Evolutionary conservation across 2,797 vertebrate genomes (phyloP).

Genomic region (Parauchenoglanis ngamensis): DNA sequence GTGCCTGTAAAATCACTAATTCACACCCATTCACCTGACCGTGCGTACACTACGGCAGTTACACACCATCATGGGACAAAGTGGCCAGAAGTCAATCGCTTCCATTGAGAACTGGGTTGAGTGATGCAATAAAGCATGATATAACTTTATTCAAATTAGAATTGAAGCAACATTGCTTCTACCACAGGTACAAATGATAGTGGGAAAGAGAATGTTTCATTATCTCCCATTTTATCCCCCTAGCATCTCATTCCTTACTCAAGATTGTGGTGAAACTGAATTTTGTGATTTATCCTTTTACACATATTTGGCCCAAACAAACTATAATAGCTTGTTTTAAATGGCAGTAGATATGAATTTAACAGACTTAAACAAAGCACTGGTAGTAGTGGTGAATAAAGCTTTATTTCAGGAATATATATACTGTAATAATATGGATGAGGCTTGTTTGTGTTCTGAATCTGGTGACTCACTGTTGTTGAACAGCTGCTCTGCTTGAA

Average conservation of each 20-base stretch:
- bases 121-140: neutral
- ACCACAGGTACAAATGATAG: neutral
- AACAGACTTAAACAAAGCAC: neutral
- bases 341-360: neutral
- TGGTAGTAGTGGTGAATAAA: neutral
- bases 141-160: neutral
- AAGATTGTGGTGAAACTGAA: neutral
- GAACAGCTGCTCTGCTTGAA: neutral
- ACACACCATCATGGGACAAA: neutral
- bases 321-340: neutral
- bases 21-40: neutral
- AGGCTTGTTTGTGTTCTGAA: too few species aligned
- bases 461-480: neutral
- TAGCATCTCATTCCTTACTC: too few species aligned
- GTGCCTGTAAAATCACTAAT: neutral
- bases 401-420: neutral
- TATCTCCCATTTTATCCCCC: neutral
- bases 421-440: too few species aligned
- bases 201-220: too few species aligned
- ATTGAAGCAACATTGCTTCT: neutral
- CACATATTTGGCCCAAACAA: neutral
- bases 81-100: neutral
- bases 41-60: neutral
- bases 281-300: neutral
- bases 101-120: neutral